phyloP scores from a whole-genome alignment of 2,797 vertebrate species.

The Austrolebias charrua region DNA sequence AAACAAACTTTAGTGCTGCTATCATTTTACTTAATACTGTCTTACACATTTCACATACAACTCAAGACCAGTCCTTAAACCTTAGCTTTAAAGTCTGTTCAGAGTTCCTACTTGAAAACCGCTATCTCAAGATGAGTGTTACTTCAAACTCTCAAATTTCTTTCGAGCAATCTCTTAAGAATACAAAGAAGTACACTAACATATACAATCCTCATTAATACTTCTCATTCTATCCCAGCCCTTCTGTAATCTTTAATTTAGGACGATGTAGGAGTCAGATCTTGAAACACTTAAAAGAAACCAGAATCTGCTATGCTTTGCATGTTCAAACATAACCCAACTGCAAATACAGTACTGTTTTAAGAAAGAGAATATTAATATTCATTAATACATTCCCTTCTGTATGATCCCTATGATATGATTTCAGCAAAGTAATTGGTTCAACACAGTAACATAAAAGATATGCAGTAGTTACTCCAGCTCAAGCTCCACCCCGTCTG shows the following conservation, averaged over 20 bases:
- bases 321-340: slow-evolving; percentile 10
- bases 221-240: background rate
- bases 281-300: slow-evolving; percentile 7
- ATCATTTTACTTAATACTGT: background rate
- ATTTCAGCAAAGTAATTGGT: slow-evolving; percentile 11
- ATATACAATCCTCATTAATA: background rate
- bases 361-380: slow-evolving; percentile 8
- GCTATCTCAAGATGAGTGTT: background rate
- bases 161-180: background rate
- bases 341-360: slow-evolving; percentile 19
- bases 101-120: background rate
- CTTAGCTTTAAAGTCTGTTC: background rate
- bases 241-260: slow-evolving; percentile 14
- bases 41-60: background rate
- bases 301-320: background rate
- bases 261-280: slow-evolving; percentile 1
- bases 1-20: background rate
- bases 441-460: slow-evolving; percentile 39
- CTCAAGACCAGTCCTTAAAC: background rate
- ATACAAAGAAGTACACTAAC: background rate
- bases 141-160: background rate
- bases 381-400: slow-evolving; percentile 34
- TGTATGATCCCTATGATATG: slow-evolving; percentile 25
- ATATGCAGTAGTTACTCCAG: slow-evolving; percentile 28
- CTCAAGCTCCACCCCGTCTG: slow-evolving; percentile 17